A percentile compares a stretch with the other conserved stretches of the same genome.
Conservation (phyloP, 2,113 vertebrate species). For the Actenoides lindsayi region DNA sequence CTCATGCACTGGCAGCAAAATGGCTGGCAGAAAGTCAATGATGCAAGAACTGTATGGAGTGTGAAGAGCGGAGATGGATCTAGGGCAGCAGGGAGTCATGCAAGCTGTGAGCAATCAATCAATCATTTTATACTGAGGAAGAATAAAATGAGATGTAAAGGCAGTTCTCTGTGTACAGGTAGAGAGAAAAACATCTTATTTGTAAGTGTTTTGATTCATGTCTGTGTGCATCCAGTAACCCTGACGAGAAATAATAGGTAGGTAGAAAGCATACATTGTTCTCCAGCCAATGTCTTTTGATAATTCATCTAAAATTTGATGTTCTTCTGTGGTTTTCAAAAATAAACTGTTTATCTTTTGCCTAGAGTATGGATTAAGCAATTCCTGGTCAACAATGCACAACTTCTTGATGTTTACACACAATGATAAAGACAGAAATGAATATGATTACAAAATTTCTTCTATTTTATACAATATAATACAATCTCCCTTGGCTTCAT, state of each 20-base stretch:
- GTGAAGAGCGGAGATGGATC: slow-evolving; percentile 56
- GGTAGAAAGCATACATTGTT: slow-evolving; percentile 24
- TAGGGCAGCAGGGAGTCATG: slow-evolving; percentile 56
- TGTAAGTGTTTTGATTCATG: slow-evolving; percentile 65
- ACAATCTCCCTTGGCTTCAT: background rate
- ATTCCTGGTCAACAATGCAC: background rate
- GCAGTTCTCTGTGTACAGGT: slow-evolving; percentile 22
- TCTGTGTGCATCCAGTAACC: background rate
- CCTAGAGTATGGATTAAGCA: background rate
- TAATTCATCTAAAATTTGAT: background rate
- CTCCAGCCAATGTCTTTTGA: slow-evolving; percentile 32
- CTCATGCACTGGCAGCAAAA: slow-evolving; percentile 81
- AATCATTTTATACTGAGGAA: slow-evolving; percentile 68
- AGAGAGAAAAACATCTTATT: slow-evolving; percentile 31
- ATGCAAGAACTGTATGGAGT: slow-evolving; percentile 56
- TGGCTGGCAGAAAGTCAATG: slow-evolving; percentile 91
- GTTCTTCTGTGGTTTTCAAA: background rate
- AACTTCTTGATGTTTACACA: background rate
- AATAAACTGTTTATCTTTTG: background rate
- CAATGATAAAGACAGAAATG: background rate
- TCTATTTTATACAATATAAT: background rate
- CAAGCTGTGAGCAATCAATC: slow-evolving; percentile 76
- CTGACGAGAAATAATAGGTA: slow-evolving; percentile 25
- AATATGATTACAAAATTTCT: background rate
- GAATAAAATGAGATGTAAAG: slow-evolving; percentile 67